These are phyloP conservation scores for Abramis brama DNA, from an alignment of 2,113 vertebrate species.

Conservation along the genomic window DNA sequence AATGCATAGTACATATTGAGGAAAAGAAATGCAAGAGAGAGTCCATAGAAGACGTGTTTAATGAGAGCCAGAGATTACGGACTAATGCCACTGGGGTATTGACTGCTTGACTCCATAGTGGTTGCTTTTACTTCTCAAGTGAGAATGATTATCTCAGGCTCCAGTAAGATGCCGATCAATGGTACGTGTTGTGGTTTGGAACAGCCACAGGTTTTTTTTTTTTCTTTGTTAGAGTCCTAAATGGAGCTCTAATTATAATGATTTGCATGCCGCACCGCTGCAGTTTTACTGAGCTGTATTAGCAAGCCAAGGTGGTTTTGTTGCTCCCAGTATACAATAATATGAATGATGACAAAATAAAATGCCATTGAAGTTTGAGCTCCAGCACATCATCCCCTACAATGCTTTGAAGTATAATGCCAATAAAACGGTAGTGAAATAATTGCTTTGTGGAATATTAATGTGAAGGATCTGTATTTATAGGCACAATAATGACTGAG, in stretches of 20 bases:
- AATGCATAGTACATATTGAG: background rate
- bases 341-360: constrained; percentile 32
- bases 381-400: background rate
- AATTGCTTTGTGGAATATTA: constrained; percentile 21
- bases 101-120: constrained; percentile 34
- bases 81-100: constrained; percentile 54
- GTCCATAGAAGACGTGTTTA: constrained; percentile 64
- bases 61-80: constrained; percentile 69
- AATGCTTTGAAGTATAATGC: constrained; percentile 2
- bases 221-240: constrained; percentile 30
- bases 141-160: constrained; percentile 36
- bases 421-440: constrained; percentile 8
- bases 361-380: background rate
- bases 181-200: constrained; percentile 24
- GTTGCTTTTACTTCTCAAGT: constrained; percentile 28
- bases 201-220: background rate
- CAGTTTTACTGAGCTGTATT: constrained; percentile 25
- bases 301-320: constrained; percentile 12
- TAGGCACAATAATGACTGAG: constrained; percentile 11
- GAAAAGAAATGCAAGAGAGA: background rate
- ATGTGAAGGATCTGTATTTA: constrained; percentile 14
- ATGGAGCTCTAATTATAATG: constrained; percentile 24
- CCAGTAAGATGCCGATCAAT: constrained; percentile 30
- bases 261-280: background rate
- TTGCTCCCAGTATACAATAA: constrained; percentile 12